A percentile compares a stretch with the other conserved stretches of the same genome.
Conservation (phyloP, 2,888 invertebrate species). For the Nasonovia ribisnigri region DNA sequence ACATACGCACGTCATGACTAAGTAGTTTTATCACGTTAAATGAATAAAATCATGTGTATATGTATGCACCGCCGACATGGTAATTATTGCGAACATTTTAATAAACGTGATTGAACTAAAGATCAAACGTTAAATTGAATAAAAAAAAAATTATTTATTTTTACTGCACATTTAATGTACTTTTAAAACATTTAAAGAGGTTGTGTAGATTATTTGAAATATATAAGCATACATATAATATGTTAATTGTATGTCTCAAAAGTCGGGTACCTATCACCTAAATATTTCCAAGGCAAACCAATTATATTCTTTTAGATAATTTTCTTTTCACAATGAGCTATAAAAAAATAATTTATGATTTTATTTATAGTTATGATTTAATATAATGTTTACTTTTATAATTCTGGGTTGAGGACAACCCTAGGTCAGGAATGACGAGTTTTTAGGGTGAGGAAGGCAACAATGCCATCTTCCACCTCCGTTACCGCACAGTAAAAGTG, state of each 20-base stretch:
- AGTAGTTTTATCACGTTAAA: background rate
- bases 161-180: background rate
- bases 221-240: background rate
- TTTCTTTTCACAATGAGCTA: too few relatives aligned
- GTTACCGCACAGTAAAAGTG: too few relatives aligned
- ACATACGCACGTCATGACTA: background rate
- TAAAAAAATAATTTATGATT: too few relatives aligned
- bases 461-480: too few relatives aligned
- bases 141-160: background rate
- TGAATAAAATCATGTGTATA: background rate
- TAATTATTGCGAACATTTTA: background rate
- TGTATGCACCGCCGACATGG: background rate
- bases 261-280: background rate
- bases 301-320: too few relatives aligned
- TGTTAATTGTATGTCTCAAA: background rate
- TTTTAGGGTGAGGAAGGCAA: too few relatives aligned
- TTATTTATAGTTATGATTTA: too few relatives aligned
- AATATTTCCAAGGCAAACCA: too few relatives aligned
- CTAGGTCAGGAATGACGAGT: too few relatives aligned
- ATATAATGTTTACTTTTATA: too few relatives aligned
- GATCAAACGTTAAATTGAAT: background rate
- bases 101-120: background rate
- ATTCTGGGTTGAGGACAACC: too few relatives aligned
- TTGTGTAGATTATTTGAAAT: background rate
- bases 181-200: background rate